Base-by-base conservation (phyloP, 2,113 vertebrate genomes). In the Sitta europaea region DNA sequence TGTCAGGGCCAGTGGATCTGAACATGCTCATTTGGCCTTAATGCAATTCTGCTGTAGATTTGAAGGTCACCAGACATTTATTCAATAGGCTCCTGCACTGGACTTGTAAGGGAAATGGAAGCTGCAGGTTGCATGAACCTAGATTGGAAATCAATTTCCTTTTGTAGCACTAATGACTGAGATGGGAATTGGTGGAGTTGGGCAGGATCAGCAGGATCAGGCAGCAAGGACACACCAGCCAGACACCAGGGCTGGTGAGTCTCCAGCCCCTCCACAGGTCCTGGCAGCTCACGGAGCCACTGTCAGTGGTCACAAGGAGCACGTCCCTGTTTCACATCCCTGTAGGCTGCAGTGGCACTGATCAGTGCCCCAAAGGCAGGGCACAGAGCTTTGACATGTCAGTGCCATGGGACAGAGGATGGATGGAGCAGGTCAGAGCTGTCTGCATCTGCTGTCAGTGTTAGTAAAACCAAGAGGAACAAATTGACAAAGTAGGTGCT, bases 1-100 rank as follows among this genome's bases (percentile, higher is more conserved):
- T 95, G 93, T 95, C 94, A 95, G 73, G 73, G 24, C 88, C 80
- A 20, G 80, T 50, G 54, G 45, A 96, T 91, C 83, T 87, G 73
- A 95, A 92, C 88, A 66, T 45, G 74, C 61, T 96, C 74, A 75
- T 95, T 78, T 87, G 93, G 75, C 83, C 80, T 81, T 92, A 87
- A 80, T 92, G 88, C 61, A 91, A 78, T 96, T 97, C 92, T 0
- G 0, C 73, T 72, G 79, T n/a, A 54, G 86, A 80, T 94, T 9
- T 95, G 88, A 95, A 93, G 89, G 91, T 90, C 88, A 89, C 7
- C 65, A 88, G 94, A 61, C 68, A 36, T 88, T 88, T 92, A 91
- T 85, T 96, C 89, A 78, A n/a, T 73, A 72, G 80, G 66, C 28
- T 82, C 20, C 86, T 93, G 66, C 65, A 20, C 65, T 72, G 81